A percentile compares a stretch with the other conserved stretches of the same genome.
Evolutionary conservation across 2,888 invertebrate species (phyloP).

Genomic region (Heteromyza rotundicornis): DNA sequence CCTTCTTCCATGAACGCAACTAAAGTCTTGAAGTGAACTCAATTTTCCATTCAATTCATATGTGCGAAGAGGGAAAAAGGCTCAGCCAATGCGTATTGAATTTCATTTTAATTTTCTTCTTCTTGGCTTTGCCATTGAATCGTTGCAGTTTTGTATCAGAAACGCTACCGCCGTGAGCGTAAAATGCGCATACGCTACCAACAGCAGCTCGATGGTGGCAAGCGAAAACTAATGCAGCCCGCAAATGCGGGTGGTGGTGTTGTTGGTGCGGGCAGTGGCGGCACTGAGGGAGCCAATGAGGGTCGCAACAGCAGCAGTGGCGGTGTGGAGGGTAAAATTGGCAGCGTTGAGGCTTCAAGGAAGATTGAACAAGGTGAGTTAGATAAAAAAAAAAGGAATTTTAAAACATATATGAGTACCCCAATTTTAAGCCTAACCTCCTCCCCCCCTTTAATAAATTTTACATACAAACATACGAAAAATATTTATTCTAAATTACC

Average conservation of each 20-base stretch:
- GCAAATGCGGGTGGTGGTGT: constrained; percentile 37
- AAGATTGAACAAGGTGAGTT: constrained; percentile 38
- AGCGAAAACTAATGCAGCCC: constrained; percentile 66
- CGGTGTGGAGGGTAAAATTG: constrained; percentile 33
- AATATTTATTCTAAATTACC: too few species aligned
- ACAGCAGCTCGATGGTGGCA: constrained; percentile 83
- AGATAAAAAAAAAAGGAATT: too few species aligned
- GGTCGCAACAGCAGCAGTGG: constrained; percentile 35
- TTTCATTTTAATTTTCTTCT: constrained; percentile 28
- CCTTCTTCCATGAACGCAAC: neutral
- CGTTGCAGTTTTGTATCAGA: constrained; percentile 82
- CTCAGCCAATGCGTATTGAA: constrained; percentile 33
- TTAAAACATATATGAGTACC: too few species aligned
- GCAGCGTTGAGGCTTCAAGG: constrained; percentile 39
- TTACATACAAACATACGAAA: too few species aligned
- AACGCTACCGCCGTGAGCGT: constrained; percentile 86
- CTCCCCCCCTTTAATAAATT: too few species aligned
- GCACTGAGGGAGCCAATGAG: constrained; percentile 31
- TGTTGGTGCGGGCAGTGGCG: constrained; percentile 32
- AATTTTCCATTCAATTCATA: too few species aligned
- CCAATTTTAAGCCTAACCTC: too few species aligned
- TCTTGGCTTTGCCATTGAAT: neutral
- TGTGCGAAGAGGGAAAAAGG: too few species aligned
- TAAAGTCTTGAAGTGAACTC: too few species aligned
- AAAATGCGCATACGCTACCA: constrained; percentile 82